Conservation (phyloP, 1,140 invertebrate genomes). For the Lordiphosa collinella region DNA sequence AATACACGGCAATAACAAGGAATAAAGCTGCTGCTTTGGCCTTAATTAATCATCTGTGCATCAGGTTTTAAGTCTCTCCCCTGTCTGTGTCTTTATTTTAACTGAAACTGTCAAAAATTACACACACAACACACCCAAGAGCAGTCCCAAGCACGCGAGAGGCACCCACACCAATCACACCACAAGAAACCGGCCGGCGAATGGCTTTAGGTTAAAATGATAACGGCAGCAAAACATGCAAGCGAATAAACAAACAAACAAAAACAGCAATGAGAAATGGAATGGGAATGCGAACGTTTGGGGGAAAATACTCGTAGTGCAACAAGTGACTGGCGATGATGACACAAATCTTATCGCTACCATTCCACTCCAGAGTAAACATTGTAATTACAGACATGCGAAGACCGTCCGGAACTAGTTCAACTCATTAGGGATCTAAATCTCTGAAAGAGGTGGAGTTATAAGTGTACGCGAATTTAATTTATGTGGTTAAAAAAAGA, state of each 20-base stretch:
- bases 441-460: background rate
- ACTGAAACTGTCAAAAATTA: slow-evolving; percentile 59
- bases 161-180: slow-evolving; percentile 3
- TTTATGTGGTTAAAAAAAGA: too few relatives aligned
- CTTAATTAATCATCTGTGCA: slow-evolving; percentile 36
- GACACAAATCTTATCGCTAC: slow-evolving; percentile 50
- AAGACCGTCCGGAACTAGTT: slow-evolving; percentile 8
- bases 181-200: slow-evolving; percentile 54
- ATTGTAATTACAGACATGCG: slow-evolving; percentile 25
- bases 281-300: slow-evolving; percentile 10
- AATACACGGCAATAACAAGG: slow-evolving; percentile 29
- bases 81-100: slow-evolving; percentile 19
- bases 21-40: slow-evolving; percentile 38
- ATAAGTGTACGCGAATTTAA: too few relatives aligned
- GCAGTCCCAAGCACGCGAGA: slow-evolving; percentile 18
- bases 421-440: slow-evolving; percentile 9
- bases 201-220: slow-evolving; percentile 46
- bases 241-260: slow-evolving; percentile 52
- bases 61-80: slow-evolving; percentile 25
- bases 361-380: background rate
- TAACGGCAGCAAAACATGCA: slow-evolving; percentile 62
- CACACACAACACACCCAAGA: slow-evolving; percentile 41
- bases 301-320: slow-evolving; percentile 22
- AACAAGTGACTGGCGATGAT: slow-evolving; percentile 40
- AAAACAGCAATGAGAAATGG: slow-evolving; percentile 24